Evolutionary conservation across 2,113 vertebrate genomes (phyloP).

Genomic region (Xenopus borealis): DNA sequence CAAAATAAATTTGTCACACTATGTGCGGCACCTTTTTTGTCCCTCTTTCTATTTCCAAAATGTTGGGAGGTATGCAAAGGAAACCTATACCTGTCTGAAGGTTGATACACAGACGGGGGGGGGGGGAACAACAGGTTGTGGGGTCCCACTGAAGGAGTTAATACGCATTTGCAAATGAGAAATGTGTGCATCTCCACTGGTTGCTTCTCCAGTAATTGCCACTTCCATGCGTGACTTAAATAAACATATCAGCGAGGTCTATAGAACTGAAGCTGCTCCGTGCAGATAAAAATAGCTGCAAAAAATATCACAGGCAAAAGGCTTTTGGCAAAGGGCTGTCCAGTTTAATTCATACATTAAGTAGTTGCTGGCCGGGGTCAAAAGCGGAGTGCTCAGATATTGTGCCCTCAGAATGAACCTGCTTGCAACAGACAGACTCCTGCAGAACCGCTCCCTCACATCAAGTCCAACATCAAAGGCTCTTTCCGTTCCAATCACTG

Average conservation of each 20-base stretch:
- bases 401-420: conserved; percentile 75
- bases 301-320: conserved; percentile 61
- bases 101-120: too few relatives aligned
- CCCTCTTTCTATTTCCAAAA: too few relatives aligned
- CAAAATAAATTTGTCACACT: too few relatives aligned
- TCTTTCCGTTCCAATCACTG: conserved; percentile 39
- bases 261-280: conserved; percentile 64
- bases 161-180: too few relatives aligned
- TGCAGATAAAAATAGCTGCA: conserved; percentile 62
- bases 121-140: too few relatives aligned
- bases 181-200: too few relatives aligned
- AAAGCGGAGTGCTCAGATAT: conserved; percentile 60
- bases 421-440: conserved; percentile 54
- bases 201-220: too few relatives aligned
- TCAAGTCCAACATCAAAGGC: conserved; percentile 57
- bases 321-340: conserved; percentile 63
- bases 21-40: too few relatives aligned
- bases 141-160: too few relatives aligned
- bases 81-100: too few relatives aligned
- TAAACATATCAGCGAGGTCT: conserved; percentile 64
- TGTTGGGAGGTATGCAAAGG: too few relatives aligned
- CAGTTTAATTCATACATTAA: conserved; percentile 70
- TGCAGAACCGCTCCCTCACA: conserved; percentile 58
- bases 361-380: conserved; percentile 67
- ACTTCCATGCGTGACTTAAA: conserved; percentile 53